A percentile compares a stretch with the other conserved stretches of the same genome.
Conservation (phyloP, 2,797 vertebrate species). For the Heteromormyrus szaboi region DNA sequence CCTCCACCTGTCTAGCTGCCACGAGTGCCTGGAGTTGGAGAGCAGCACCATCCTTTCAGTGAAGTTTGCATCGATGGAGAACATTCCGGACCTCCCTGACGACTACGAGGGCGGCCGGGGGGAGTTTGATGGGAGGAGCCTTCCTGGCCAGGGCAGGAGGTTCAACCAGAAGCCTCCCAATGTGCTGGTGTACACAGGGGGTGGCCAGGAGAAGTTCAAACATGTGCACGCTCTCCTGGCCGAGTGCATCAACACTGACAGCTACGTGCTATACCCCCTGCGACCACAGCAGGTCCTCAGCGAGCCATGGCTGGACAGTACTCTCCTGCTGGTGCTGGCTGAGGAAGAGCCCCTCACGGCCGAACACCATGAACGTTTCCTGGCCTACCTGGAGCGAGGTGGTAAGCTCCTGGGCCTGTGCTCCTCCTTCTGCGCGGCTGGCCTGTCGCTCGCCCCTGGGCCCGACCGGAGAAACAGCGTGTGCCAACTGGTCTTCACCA, state of each 20-base stretch:
- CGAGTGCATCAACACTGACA: constrained; percentile 68
- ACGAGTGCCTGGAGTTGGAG: constrained; percentile 85
- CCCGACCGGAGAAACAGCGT: constrained; percentile 40
- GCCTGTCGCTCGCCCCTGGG: constrained; percentile 55
- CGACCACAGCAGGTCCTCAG: constrained; percentile 61
- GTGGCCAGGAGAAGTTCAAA: constrained; percentile 51
- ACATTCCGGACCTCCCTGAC: constrained; percentile 77
- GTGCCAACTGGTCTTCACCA: constrained; percentile 65
- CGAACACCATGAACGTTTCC: constrained; percentile 60
- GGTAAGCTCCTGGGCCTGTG: constrained; percentile 77
- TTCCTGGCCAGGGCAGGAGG: constrained; percentile 21
- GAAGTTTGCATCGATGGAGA: constrained; percentile 76
- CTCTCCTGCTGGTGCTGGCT: constrained; percentile 75
- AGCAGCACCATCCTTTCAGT: constrained; percentile 88
- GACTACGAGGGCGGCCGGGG: constrained; percentile 37
- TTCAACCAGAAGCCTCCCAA: constrained; percentile 72
- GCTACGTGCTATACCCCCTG: constrained; percentile 74
- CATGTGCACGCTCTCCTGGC: constrained; percentile 56
- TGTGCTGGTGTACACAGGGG: constrained; percentile 74
- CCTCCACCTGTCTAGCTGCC: constrained; percentile 85
- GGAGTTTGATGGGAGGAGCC: neutral
- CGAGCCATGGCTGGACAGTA: constrained; percentile 79
- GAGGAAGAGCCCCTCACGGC: constrained; percentile 56
- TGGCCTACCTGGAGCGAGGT: constrained; percentile 71
- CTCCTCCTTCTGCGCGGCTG: constrained; percentile 65